phyloP scores from a whole-genome alignment of 2,888 invertebrate genomes.

The Pantelozetes paolii region DNA sequence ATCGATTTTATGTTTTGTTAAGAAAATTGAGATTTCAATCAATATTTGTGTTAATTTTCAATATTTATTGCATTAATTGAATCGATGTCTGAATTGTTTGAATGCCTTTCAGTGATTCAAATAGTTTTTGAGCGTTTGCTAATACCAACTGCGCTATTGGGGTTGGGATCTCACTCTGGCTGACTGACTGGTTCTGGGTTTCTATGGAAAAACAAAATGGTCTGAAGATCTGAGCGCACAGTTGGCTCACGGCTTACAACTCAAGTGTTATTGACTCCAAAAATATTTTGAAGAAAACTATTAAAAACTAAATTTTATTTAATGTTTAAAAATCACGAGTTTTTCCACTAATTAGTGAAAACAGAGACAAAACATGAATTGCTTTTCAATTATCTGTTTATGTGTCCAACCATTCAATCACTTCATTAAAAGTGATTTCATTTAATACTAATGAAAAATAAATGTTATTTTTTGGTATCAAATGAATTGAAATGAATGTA shows the following conservation, averaged over 20 bases:
- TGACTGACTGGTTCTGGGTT: background rate
- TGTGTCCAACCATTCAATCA: background rate
- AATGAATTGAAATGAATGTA: too few relatives aligned
- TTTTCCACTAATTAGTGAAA: background rate
- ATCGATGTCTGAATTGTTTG: too few relatives aligned
- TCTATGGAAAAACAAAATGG: slow-evolving; percentile 34
- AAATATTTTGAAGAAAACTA: slow-evolving; percentile 5
- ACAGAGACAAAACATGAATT: background rate
- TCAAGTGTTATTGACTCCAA: slow-evolving; percentile 32
- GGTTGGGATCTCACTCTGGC: background rate
- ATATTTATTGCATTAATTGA: too few relatives aligned
- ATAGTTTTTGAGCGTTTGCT: background rate
- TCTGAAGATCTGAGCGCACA: background rate
- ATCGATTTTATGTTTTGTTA: too few relatives aligned
- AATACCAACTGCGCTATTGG: background rate
- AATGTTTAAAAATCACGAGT: slow-evolving; percentile 14
- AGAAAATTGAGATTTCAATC: too few relatives aligned
- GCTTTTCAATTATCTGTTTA: background rate
- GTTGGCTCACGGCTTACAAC: slow-evolving; percentile 12
- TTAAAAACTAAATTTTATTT: background rate
- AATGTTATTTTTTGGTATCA: too few relatives aligned
- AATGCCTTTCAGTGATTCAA: too few relatives aligned
- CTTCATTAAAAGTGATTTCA: slow-evolving; percentile 2
- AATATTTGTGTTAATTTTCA: too few relatives aligned
- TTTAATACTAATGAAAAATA: too few relatives aligned